A percentile compares a stretch with the other conserved stretches of the same genome.
Conservation (phyloP, 2,888 invertebrate genomes). For the Melanophora roralis region DNA sequence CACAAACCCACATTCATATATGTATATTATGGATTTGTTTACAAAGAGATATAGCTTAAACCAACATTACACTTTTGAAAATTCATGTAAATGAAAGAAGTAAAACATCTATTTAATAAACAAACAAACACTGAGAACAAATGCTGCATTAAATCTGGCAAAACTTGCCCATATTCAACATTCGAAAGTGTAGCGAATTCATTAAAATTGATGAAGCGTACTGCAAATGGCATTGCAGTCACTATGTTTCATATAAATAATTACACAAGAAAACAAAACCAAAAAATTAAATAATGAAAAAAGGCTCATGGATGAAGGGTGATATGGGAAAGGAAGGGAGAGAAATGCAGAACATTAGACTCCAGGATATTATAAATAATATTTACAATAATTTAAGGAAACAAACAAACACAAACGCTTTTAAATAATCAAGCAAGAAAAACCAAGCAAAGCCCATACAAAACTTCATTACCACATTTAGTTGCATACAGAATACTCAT, state of each 20-base stretch:
- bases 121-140: constrained; percentile 9
- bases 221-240: constrained; percentile 52
- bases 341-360: constrained; percentile 12
- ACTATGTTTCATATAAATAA: constrained; percentile 44
- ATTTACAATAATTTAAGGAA: constrained; percentile 44
- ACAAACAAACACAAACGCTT: constrained; percentile 29
- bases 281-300: background rate
- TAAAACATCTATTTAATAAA: background rate
- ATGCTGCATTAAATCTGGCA: background rate
- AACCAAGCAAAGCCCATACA: background rate
- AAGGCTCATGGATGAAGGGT: background rate
- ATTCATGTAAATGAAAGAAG: constrained; percentile 16
- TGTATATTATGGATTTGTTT: no score
- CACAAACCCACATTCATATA: no score
- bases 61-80: constrained; percentile 36
- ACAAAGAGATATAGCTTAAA: constrained; percentile 1
- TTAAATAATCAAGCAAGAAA: background rate
- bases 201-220: constrained; percentile 62
- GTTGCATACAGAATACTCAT: constrained; percentile 19
- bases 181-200: constrained; percentile 53
- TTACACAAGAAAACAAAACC: constrained; percentile 40
- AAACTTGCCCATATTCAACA: constrained; percentile 16
- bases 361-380: constrained; percentile 56
- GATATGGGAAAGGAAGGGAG: background rate
- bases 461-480: constrained; percentile 45